Base-by-base conservation (phyloP, 2,888 invertebrate species). In the Mongoloraphidia duomilia region DNA sequence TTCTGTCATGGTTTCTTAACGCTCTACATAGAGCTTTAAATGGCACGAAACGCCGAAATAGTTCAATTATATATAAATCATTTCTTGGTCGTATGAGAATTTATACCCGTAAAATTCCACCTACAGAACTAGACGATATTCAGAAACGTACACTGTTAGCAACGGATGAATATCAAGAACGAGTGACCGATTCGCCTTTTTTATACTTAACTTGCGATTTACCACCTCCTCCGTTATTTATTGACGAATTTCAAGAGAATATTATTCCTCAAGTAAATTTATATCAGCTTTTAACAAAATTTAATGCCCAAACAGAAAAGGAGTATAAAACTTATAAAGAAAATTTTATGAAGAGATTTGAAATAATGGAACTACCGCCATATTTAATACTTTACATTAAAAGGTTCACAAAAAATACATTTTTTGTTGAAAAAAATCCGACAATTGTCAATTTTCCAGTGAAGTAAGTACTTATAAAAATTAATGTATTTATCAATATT, bases 371-470 rank as follows among this genome's bases (percentile, higher is more conserved):
- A 58, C 71, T 99, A 53, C 96, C 96, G 8, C 92, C 91, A 1
- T 97, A 91, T 68, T 77, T 97, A 49, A 96, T 99, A 60, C 70
- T 98, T 48, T 96, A 94, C 61, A 92, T 97, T 54, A 96, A 97
- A 71, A 76, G 98, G 54, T 99, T 99, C 66, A 96, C 95, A 1
- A 98, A 95, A 69, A 99, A 98, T 65, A 95, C 94, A 8, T 99
- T 97, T 71, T 98, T 95, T 62, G 79, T 95, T 13, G 98, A 99
- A 67, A 99, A 99, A 70, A 99, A 99, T 73, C 96, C 96, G 1
- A 99, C 98, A 0, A 99, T 99, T 61, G 97, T 99, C 3, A 99
- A 99, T 67, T 99, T 99, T 66, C 98, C 98, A 4, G 93, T 98
- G 52, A 95, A 93, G 92, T 95, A 74, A 80, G 86, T 77, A 41